Percentiles rank a stretch among this genome's conserved stretches.
These are phyloP conservation scores for Hoplias malabaricus DNA, from an alignment of 2,113 vertebrate genomes.

Conservation along the genomic window DNA sequence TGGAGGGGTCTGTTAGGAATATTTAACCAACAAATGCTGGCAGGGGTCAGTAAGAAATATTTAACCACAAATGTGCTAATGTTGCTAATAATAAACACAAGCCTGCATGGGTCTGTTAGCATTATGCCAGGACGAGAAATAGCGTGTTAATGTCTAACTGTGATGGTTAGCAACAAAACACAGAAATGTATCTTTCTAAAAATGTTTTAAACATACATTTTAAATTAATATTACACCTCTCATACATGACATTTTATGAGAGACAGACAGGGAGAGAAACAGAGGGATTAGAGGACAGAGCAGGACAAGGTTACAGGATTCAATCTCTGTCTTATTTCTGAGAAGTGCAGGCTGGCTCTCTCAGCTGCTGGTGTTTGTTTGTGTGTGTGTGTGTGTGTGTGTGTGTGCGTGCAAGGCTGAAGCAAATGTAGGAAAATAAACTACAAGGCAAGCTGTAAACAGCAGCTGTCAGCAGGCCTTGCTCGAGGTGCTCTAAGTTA, in stretches of 20 bases:
- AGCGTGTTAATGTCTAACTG: neutral
- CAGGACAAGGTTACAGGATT: constrained; percentile 17
- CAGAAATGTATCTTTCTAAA: no score
- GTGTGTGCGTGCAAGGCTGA: constrained; percentile 29
- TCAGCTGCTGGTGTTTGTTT: constrained; percentile 8
- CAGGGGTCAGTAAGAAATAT: neutral
- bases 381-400: constrained; percentile 1
- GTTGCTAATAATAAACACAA: neutral
- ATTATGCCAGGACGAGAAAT: neutral
- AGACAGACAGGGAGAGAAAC: neutral
- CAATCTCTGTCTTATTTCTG: constrained; percentile 24
- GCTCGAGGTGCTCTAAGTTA: neutral
- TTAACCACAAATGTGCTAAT: constrained; percentile 5
- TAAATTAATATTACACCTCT: neutral
- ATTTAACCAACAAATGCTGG: neutral
- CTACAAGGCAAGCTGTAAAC: constrained; percentile 33
- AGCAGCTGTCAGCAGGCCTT: constrained; percentile 36
- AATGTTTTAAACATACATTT: neutral
- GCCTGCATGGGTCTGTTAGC: neutral
- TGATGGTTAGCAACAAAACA: neutral
- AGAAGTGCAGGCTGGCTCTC: constrained; percentile 24
- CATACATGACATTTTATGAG: neutral
- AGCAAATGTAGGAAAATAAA: constrained; percentile 37
- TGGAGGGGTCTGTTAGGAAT: neutral
- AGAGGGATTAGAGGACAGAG: constrained; percentile 4